A percentile compares a stretch with the other conserved stretches of the same genome.
Conservation (phyloP, 2,113 vertebrate species). For the Syngnathus scovelli region DNA sequence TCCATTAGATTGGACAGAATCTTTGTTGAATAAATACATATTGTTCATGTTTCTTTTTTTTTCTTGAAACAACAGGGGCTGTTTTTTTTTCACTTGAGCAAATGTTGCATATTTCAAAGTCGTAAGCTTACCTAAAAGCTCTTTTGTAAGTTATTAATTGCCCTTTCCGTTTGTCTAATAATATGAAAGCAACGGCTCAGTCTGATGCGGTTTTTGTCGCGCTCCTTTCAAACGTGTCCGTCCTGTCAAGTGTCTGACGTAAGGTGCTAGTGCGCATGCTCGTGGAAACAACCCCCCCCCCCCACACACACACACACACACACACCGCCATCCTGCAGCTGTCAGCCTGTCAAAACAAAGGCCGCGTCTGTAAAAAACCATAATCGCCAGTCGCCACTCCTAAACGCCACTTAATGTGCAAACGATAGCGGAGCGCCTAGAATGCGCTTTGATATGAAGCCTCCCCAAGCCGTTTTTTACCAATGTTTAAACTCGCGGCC, state of each 20-base stretch:
- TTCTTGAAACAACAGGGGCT: too few relatives aligned
- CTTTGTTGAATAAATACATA: too few relatives aligned
- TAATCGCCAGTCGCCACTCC: not conserved
- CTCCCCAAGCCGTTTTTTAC: not conserved
- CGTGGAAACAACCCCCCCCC: conserved; percentile 69
- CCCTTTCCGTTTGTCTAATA: too few relatives aligned
- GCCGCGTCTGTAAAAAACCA: conserved; percentile 44
- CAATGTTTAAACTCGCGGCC: conserved; percentile 1
- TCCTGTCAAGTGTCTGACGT: conserved; percentile 33
- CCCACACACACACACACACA: conserved; percentile 15
- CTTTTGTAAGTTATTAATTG: too few relatives aligned
- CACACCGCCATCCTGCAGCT: conserved; percentile 70
- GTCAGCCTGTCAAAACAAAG: conserved; percentile 90
- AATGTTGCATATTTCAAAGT: too few relatives aligned
- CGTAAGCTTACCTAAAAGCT: too few relatives aligned
- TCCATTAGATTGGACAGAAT: too few relatives aligned
- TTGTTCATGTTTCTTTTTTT: too few relatives aligned
- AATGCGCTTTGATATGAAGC: not conserved
- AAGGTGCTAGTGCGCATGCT: conserved; percentile 55
- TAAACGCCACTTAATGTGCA: not conserved
- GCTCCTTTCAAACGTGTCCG: too few relatives aligned
- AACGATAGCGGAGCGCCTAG: not conserved
- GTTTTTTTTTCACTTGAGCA: too few relatives aligned
- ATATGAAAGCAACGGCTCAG: too few relatives aligned
- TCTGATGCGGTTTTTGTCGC: too few relatives aligned